Evolutionary conservation across 2,113 vertebrate genomes (phyloP).

Genomic region (Trinectes maculatus): DNA sequence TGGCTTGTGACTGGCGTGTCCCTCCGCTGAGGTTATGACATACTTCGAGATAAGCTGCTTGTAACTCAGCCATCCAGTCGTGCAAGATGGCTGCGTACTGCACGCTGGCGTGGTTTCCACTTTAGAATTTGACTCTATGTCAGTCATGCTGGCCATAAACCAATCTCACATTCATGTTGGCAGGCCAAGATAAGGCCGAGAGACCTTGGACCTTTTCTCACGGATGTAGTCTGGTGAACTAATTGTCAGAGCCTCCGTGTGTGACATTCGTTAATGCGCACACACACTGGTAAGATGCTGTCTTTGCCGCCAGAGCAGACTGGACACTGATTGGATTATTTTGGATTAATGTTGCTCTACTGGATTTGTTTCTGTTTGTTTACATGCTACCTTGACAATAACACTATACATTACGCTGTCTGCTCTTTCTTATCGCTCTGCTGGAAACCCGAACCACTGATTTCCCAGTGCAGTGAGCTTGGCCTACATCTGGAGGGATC

Average conservation of each 20-base stretch:
- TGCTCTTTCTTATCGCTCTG: not conserved
- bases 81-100: conserved; percentile 26
- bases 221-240: conserved; percentile 43
- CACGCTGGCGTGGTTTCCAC: conserved; percentile 4
- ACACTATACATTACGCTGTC: not conserved
- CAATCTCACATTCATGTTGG: conserved; percentile 26
- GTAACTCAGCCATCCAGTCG: conserved; percentile 21
- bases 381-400: conserved; percentile 24
- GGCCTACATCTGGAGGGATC: conserved; percentile 76
- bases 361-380: conserved; percentile 59
- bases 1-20: not conserved
- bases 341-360: conserved; percentile 48
- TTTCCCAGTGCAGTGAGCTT: conserved; percentile 33
- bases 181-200: conserved; percentile 18
- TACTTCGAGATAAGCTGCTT: conserved; percentile 67
- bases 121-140: conserved; percentile 35
- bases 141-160: conserved; percentile 30
- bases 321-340: conserved; percentile 63
- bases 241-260: conserved; percentile 30
- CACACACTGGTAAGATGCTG: conserved; percentile 29
- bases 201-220: conserved; percentile 52
- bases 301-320: conserved; percentile 42
- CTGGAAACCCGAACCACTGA: conserved; percentile 16
- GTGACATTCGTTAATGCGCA: conserved; percentile 36
- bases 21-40: conserved; percentile 46